These are phyloP conservation scores for Kryptolebias ocellatus DNA, from an alignment of 2,797 vertebrate species.

Conservation along the genomic window DNA sequence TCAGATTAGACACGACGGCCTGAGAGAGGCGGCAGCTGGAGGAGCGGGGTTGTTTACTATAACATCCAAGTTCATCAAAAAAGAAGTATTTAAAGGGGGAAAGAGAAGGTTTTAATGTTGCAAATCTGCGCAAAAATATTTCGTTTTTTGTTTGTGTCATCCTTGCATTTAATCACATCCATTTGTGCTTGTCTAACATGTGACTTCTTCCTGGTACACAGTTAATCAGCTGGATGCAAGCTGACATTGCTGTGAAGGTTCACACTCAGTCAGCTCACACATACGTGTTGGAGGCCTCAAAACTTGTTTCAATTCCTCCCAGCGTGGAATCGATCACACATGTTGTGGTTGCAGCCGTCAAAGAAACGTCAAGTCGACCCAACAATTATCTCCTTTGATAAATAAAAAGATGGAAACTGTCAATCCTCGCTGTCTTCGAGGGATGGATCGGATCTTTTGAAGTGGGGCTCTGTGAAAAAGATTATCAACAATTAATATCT, in stretches of 20 bases:
- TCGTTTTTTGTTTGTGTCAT: slow-evolving; percentile 7
- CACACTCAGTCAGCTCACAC: slow-evolving; percentile 44
- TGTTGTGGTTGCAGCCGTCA: slow-evolving; percentile 54
- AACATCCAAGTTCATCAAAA: slow-evolving; percentile 29
- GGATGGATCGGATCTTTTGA: too few relatives aligned
- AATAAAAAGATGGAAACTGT: slow-evolving; percentile 50
- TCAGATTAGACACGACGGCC: slow-evolving; percentile 56
- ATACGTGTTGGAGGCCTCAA: slow-evolving; percentile 49
- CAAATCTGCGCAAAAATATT: slow-evolving; percentile 19
- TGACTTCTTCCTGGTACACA: slow-evolving; percentile 44
- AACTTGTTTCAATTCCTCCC: slow-evolving; percentile 42
- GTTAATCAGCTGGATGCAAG: slow-evolving; percentile 63
- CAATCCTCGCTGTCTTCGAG: slow-evolving; percentile 14
- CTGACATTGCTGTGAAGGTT: slow-evolving; percentile 61
- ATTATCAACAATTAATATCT: too few relatives aligned
- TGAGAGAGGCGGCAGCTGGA: slow-evolving; percentile 48
- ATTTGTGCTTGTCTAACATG: slow-evolving; percentile 46
- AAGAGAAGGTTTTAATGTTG: slow-evolving; percentile 8
- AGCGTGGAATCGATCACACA: slow-evolving; percentile 50
- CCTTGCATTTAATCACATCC: slow-evolving; percentile 44
- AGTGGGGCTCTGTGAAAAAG: too few relatives aligned
- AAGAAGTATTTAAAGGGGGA: slow-evolving; percentile 4
- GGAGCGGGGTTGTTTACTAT: slow-evolving; percentile 21
- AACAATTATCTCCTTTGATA: slow-evolving; percentile 55
- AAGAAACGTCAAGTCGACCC: slow-evolving; percentile 42